phyloP scores from a whole-genome alignment of 2,113 vertebrate species.

The Onychostoma macrolepis region DNA sequence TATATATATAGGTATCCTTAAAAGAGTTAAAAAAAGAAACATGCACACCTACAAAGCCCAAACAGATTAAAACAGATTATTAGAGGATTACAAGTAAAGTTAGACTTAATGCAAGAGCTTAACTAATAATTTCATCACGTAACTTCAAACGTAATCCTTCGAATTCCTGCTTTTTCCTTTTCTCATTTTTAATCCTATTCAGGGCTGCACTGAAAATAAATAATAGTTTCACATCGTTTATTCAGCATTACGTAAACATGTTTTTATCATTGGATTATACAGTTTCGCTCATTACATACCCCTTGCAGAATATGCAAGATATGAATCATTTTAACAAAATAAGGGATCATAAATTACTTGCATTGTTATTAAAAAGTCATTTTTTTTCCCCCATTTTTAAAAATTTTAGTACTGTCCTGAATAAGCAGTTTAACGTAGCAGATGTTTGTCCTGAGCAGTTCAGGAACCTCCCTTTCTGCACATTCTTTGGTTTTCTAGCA shows the following conservation, averaged over 20 bases:
- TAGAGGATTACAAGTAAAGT: conserved; percentile 67
- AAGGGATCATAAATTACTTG: not conserved
- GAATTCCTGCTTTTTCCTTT: conserved; percentile 47
- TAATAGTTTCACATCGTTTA: not conserved
- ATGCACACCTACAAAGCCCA: conserved; percentile 67
- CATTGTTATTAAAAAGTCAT: too few species aligned
- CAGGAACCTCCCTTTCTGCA: not conserved
- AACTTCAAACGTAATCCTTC: conserved; percentile 67
- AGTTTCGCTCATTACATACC: not conserved
- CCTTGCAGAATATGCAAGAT: not conserved
- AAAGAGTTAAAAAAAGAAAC: conserved; percentile 27
- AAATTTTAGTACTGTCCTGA: not conserved
- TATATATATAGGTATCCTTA: not conserved
- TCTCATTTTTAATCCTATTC: conserved; percentile 37
- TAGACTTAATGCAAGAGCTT: conserved; percentile 61
- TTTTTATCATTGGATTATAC: not conserved
- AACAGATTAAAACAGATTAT: conserved; percentile 69
- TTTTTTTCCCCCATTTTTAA: too few species aligned
- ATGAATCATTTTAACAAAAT: not conserved
- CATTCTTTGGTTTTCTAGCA: not conserved
- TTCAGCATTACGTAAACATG: not conserved
- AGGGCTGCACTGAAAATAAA: not conserved
- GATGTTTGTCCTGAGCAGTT: not conserved
- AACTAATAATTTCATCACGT: conserved; percentile 62
- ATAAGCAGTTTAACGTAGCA: not conserved